Base-by-base conservation (phyloP, 2,797 vertebrate species). In the Eupleurogrammus muticus region DNA sequence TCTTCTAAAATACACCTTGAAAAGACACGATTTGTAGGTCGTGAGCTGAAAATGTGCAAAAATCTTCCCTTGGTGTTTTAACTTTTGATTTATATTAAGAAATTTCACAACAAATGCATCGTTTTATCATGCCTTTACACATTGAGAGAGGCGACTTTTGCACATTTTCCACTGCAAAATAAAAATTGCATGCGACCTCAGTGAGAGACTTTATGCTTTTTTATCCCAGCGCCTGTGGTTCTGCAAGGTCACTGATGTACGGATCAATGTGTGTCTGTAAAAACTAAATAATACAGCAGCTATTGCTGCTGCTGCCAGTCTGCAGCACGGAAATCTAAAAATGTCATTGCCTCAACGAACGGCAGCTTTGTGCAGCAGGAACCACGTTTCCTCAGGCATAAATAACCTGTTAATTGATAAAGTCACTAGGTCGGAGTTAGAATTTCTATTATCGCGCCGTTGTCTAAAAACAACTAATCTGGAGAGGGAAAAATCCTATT, bases 1-100 rank as follows among this genome's bases (percentile, higher is more conserved):
- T 52, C 7, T 5, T 52, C 16, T n/a, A 4, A 32, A 38, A 21
- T 13, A 16, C 24, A 12, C 48, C 9, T 21, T 46, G 23, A 38
- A 40, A 48, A 53, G 47, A 16, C 3, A 5, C 53, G 32, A 49
- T 51, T 48, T 61, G 34, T 55, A 19, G 24, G 28, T 60, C 47
- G 53, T 53, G 23, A 5, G 11, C 17, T 40, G 17, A 64, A 28
- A 47, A 54, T 46, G 16, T 58, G 48, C 16, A 66, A 34, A 66
- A 49, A 38, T 0, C 0, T 10, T 28, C 36, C 42, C 4, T 5
- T 59, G n/a, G 16, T 53, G n/a, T 34, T 49, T 47, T 28, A 13
- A 52, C 47, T 28, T 73, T 20, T 59, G 6, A 5, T n/a, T 56
- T 13, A 6, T 32, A 56, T 72, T 1, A 38, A 61, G 14, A 40